Evolutionary conservation across 2,797 vertebrate genomes (phyloP).

Genomic region (Cirrhinus molitorella): DNA sequence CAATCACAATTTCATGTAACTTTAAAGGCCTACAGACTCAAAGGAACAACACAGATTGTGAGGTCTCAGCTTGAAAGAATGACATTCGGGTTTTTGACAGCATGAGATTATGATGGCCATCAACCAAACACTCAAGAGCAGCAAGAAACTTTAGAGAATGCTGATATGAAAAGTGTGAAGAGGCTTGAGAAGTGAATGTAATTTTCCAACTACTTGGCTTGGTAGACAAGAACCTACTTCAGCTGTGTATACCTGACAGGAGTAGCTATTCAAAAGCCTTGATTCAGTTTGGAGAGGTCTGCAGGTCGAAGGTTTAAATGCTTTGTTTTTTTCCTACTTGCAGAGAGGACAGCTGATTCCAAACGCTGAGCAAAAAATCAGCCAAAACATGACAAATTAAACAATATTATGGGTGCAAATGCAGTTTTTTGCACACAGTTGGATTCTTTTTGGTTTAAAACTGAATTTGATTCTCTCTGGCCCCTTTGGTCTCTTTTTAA

Average conservation of each 20-base stretch:
- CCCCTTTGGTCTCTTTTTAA: neutral
- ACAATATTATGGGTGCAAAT: neutral
- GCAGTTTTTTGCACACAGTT: neutral
- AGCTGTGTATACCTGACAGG: constrained; percentile 35
- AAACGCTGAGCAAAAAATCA: neutral
- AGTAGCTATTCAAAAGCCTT: constrained; percentile 20
- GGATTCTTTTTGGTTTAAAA: neutral
- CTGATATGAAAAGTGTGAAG: constrained; percentile 43
- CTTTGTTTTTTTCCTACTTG: constrained; percentile 21
- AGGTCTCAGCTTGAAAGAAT: constrained; percentile 54
- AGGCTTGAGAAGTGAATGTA: constrained; percentile 30
- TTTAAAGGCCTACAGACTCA: constrained; percentile 15
- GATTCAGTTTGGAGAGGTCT: constrained; percentile 21
- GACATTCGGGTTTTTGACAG: constrained; percentile 50
- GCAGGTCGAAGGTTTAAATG: constrained; percentile 1
- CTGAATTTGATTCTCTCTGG: neutral
- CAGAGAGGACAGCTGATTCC: neutral
- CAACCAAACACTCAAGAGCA: constrained; percentile 52
- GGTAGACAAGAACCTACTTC: constrained; percentile 37
- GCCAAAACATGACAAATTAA: neutral
- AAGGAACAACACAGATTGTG: constrained; percentile 31
- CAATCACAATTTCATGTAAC: neutral
- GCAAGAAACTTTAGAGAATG: constrained; percentile 52
- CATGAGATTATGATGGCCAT: constrained; percentile 60
- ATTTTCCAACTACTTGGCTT: constrained; percentile 43